A percentile compares a stretch with the other conserved stretches of the same genome.
phyloP scores from a whole-genome alignment of 2,888 invertebrate genomes.

The Epinotia nisella region DNA sequence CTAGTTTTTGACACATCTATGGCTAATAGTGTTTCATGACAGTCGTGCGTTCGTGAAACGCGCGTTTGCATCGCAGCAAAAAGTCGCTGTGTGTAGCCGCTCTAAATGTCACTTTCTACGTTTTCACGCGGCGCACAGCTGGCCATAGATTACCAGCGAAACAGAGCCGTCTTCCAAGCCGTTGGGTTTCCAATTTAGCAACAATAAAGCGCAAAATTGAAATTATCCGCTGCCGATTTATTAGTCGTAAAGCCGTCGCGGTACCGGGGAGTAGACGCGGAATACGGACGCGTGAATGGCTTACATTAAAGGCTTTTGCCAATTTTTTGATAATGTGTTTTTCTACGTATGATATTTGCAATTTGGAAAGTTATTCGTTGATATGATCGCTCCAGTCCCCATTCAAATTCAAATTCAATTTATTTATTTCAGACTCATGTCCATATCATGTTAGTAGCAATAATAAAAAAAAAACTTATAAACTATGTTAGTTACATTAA shows the following conservation, averaged over 20 bases:
- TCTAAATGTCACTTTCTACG: background rate
- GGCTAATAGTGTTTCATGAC: too few relatives aligned
- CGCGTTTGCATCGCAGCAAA: too few relatives aligned
- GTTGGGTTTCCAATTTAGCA: slow-evolving; percentile 45
- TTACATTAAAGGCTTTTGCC: background rate
- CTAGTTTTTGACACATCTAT: too few relatives aligned
- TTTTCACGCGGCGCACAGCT: background rate
- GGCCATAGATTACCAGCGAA: slow-evolving; percentile 40
- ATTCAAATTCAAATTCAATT: too few relatives aligned
- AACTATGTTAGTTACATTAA: too few relatives aligned
- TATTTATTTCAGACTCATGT: too few relatives aligned
- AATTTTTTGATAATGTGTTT: background rate
- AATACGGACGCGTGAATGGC: slow-evolving; percentile 25
- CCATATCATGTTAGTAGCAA: too few relatives aligned
- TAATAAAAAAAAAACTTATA: too few relatives aligned
- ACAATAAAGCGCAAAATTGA: slow-evolving; percentile 45
- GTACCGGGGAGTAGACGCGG: slow-evolving; percentile 31
- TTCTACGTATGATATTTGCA: background rate
- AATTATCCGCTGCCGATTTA: slow-evolving; percentile 44
- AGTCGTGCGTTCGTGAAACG: too few relatives aligned
- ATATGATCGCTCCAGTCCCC: background rate
- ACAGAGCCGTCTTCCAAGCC: slow-evolving; percentile 44
- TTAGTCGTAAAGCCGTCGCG: slow-evolving; percentile 41
- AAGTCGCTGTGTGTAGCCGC: too few relatives aligned
- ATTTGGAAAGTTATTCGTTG: background rate